Evolutionary conservation across 2,113 vertebrate species (phyloP), one percentile per base, ranked within the genome.

Genomic region (Saccopteryx bilineata): DNA sequence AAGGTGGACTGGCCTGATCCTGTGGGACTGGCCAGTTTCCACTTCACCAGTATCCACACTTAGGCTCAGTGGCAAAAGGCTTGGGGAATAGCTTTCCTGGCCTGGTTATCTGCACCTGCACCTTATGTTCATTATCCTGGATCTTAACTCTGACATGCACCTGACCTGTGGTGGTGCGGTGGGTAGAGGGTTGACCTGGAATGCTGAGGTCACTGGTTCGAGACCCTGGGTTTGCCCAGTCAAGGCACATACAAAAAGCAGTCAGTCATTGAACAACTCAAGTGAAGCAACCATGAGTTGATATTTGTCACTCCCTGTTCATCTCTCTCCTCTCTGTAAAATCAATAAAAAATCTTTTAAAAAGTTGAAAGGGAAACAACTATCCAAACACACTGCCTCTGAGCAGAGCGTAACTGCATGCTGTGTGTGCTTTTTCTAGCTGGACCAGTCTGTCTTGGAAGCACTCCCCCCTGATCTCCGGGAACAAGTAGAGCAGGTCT

Each of bases 391-490:
- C 24, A 3, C 66, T 9, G 2, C 15, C 80, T 68, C 24, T 61
- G 58, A 68, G 46, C 46, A 2, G 7, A 52, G 31, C 68, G 0
- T 61, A 66, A 76, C 82, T 56, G 71, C 52, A 60, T 9, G 21
- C 82, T 95, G 87, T 50, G 7, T 0, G 94, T 46, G 71, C 87
- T 87, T 91, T 96, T 95, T 97, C 82, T 39, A 99, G 99, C 98
- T 99, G 92, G 99, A 99, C 97, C 99, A 96, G 19, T 99, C 99
- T 63, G 99, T 99, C 94, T 95, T 99, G 87, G 99, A 99, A 97
- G 99, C 99, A 54, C 98, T 99, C 89, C 99, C 99, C 0, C 94
- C 98, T 48, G 99, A 99, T 93, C 98, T 99, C 72, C 98, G 99
- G 93, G 99, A 99, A 76, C 99, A 99, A 97, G 98, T 99, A 80